Conservation (phyloP, 2,888 invertebrate species). For the Eudasyphora cyanicolor region DNA sequence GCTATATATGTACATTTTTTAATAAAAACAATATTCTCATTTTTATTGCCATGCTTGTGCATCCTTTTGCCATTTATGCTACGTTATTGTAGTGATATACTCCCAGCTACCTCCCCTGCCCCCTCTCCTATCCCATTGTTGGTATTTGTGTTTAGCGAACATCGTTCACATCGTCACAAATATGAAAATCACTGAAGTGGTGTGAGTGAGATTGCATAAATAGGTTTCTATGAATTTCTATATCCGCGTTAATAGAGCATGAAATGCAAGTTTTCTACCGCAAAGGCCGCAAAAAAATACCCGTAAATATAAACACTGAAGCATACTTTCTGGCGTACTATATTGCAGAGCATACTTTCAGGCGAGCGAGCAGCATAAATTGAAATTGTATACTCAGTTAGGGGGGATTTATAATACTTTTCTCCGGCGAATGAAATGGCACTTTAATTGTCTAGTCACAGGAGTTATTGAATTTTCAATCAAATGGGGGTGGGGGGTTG, state of each 20-base stretch:
- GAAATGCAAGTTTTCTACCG: conserved; percentile 31
- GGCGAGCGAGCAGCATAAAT: not conserved
- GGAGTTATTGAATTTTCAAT: conserved; percentile 8
- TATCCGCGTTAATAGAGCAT: conserved; percentile 34
- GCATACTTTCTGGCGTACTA: conserved; percentile 8
- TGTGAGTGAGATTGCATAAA: conserved; percentile 35
- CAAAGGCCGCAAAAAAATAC: not conserved
- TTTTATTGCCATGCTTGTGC: not conserved
- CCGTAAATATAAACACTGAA: not conserved
- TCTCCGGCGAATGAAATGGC: not conserved
- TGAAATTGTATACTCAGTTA: not conserved
- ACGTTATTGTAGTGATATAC: not conserved
- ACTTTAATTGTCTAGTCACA: conserved; percentile 13
- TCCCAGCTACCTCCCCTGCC: not conserved
- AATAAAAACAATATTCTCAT: not conserved
- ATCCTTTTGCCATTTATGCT: not conserved
- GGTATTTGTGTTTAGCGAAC: not conserved
- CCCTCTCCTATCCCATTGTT: no score
- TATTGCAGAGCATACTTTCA: no score
- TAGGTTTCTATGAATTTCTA: conserved; percentile 27
- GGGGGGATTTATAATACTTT: not conserved
- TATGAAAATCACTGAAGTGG: conserved; percentile 32
- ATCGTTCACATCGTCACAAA: not conserved
- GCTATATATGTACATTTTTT: not conserved
- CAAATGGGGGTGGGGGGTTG: not conserved